Conservation (phyloP, 2,797 vertebrate species). For the Pyrocephalus nanus region DNA sequence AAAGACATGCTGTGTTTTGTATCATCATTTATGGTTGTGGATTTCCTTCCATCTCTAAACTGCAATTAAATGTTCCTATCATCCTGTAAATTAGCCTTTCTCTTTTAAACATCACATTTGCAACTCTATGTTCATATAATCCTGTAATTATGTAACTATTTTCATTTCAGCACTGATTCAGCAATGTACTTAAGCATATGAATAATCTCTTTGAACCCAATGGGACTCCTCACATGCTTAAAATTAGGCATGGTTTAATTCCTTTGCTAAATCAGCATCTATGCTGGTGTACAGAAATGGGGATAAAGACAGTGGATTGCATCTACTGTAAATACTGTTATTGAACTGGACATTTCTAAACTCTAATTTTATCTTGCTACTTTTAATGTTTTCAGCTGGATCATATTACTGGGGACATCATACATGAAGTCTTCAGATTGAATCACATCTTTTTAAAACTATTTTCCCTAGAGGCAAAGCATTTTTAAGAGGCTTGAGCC, state of each 20-base stretch:
- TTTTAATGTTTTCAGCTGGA: not conserved
- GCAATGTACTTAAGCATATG: constrained; percentile 28
- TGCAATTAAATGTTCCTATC: constrained; percentile 50
- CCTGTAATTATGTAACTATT: constrained; percentile 58
- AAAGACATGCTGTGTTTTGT: not conserved
- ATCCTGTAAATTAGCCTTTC: constrained; percentile 53
- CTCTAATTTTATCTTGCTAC: not conserved
- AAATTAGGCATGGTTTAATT: constrained; percentile 42
- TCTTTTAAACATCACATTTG: constrained; percentile 39
- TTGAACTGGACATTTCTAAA: not conserved
- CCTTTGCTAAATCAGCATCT: constrained; percentile 10
- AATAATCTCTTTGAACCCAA: constrained; percentile 33
- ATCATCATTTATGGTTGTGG: not conserved
- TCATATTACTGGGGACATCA: not conserved
- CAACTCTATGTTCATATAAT: constrained; percentile 33
- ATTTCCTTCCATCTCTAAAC: constrained; percentile 40
- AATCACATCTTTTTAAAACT: not conserved
- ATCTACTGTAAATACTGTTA: not conserved
- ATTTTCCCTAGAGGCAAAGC: not conserved
- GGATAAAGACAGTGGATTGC: not conserved
- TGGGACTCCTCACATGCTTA: constrained; percentile 24
- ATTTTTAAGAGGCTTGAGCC: not conserved
- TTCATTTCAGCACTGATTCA: constrained; percentile 53
- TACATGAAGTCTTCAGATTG: not conserved
- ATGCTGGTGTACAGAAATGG: not conserved